Evolutionary conservation across 2,888 invertebrate genomes (phyloP).

Genomic region (Nemurella pictetii): DNA sequence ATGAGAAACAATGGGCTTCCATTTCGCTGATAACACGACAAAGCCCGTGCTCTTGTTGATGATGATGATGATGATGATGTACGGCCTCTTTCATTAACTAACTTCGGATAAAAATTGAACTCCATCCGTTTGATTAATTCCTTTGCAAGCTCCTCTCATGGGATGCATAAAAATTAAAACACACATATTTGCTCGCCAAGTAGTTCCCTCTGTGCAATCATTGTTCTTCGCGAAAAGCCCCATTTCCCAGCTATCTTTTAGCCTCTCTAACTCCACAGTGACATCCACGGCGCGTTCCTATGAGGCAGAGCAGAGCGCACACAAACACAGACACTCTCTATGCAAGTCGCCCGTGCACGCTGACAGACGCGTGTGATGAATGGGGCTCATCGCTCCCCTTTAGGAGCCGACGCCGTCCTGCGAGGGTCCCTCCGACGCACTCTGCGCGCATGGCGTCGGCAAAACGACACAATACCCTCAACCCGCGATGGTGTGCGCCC

Average conservation of each 20-base stretch:
- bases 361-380: slow-evolving; percentile 5
- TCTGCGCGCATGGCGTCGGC: too few species aligned
- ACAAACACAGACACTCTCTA: not conserved
- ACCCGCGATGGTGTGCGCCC: too few species aligned
- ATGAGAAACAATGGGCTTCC: not conserved
- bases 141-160: not conserved
- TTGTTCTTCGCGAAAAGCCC: slow-evolving; percentile 1
- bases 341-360: not conserved
- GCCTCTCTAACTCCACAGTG: not conserved
- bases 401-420: not conserved
- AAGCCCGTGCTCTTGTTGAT: not conserved
- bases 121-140: slow-evolving; percentile 19
- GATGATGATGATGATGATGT: not conserved
- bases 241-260: not conserved
- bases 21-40: not conserved
- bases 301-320: too few species aligned
- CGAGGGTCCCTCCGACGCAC: not conserved
- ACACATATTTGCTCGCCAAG: not conserved
- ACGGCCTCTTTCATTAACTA: not conserved
- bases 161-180: not conserved
- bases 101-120: slow-evolving; percentile 15
- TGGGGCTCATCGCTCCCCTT: not conserved
- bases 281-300: not conserved
- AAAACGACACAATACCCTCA: too few species aligned
- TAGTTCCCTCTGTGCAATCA: not conserved